These are phyloP conservation scores for Cisticola juncidis DNA, from an alignment of 2,113 vertebrate species.

Conservation along the genomic window DNA sequence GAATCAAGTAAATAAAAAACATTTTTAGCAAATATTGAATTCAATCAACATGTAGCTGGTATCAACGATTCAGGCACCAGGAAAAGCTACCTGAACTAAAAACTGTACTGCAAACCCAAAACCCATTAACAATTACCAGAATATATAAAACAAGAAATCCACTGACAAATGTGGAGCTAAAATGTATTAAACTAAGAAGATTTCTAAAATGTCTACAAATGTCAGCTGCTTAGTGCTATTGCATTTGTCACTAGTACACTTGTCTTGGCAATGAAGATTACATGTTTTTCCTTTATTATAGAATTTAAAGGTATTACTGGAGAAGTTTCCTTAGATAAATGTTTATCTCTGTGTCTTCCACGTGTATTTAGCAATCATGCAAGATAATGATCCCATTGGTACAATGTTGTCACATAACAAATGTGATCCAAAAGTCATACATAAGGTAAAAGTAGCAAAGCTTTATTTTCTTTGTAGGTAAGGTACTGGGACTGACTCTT, in stretches of 20 bases:
- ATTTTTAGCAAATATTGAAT: not conserved
- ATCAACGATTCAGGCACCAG: slow-evolving; percentile 2
- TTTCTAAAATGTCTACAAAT: slow-evolving; percentile 16
- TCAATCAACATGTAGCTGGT: not conserved
- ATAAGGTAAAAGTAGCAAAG: not conserved
- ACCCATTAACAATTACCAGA: slow-evolving; percentile 18
- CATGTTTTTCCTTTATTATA: slow-evolving; percentile 49
- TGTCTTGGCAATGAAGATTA: slow-evolving; percentile 20
- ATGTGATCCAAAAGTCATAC: not conserved
- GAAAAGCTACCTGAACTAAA: not conserved
- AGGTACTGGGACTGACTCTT: not conserved
- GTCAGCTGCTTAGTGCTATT: not conserved
- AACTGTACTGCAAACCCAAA: not conserved
- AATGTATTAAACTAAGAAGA: not conserved
- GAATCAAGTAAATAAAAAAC: not conserved
- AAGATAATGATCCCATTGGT: not conserved
- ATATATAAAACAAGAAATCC: not conserved
- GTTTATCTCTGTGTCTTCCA: slow-evolving; percentile 9
- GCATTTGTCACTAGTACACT: slow-evolving; percentile 4
- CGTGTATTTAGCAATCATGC: not conserved
- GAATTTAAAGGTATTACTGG: slow-evolving; percentile 42
- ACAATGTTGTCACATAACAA: not conserved
- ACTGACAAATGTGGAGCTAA: not conserved
- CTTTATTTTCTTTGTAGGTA: not conserved
- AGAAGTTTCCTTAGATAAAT: slow-evolving; percentile 34